These are phyloP conservation scores for Intellagama lesueurii DNA, from an alignment of 2,797 vertebrate genomes.

Conservation along the genomic window DNA sequence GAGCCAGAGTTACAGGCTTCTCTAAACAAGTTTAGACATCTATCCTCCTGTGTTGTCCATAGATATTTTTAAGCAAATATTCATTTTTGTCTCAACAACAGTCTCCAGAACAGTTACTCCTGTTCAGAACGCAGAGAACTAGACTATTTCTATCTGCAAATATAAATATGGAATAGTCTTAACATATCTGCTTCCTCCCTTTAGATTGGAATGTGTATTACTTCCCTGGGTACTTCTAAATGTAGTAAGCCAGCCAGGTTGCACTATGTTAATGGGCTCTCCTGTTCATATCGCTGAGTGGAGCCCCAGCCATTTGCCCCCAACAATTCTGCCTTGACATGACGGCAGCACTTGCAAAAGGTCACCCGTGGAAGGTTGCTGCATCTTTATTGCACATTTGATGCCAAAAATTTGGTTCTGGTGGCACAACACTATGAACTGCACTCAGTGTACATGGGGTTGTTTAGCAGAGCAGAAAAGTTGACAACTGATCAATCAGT, in stretches of 20 bases:
- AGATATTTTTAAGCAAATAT: too few species aligned
- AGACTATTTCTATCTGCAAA: too few species aligned
- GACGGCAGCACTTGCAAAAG: constrained; percentile 15
- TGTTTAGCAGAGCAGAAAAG: too few species aligned
- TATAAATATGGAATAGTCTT: too few species aligned
- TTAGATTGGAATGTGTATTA: not conserved
- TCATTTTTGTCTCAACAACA: too few species aligned
- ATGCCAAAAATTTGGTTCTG: fast-evolving
- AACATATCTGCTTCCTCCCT: not conserved
- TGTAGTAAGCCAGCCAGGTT: not conserved
- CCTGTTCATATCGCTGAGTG: not conserved
- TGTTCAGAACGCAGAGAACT: too few species aligned
- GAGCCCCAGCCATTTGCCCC: not conserved
- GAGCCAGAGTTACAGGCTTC: too few species aligned
- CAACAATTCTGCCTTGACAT: not conserved
- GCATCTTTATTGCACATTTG: not conserved
- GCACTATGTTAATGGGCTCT: not conserved
- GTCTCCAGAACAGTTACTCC: too few species aligned
- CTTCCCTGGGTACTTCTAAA: not conserved
- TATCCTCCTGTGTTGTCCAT: too few species aligned
- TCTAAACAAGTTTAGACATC: too few species aligned
- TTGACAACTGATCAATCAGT: too few species aligned
- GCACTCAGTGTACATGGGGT: too few species aligned
- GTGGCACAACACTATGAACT: not conserved
- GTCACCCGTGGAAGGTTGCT: not conserved